Evolutionary conservation across 2,797 vertebrate species (phyloP), one percentile per base, ranked within the genome.

Genomic region (Catostomus latipinnis): DNA sequence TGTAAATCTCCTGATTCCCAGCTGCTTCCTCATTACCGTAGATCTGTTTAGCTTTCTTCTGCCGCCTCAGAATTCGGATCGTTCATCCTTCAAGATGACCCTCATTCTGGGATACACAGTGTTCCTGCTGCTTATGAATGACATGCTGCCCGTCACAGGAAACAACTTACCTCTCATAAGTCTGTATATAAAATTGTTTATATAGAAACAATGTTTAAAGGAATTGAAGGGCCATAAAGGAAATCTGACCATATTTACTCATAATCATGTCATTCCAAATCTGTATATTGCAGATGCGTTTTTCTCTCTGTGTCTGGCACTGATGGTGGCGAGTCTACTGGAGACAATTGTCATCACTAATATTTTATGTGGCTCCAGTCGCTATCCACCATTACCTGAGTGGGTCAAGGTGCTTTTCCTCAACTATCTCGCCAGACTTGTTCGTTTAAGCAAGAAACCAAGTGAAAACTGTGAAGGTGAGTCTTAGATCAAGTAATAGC

Each of bases 11-110:
- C 83, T 95, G 67, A 78, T 95, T 56, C 93, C 91, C 80, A 95
- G 94, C 77, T 88, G 87, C 85, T 95, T 94, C 85, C 92, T 96
- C 74, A 90, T 95, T 79, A 86, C 91, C 1, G 91, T 94, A 5
- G 91, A 96, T n/a, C 89, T 95, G 74, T 90, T 94, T 82, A 95
- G 94, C 87, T 95, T 96, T 88, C 89, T 93, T 79, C 88, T 96
- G 66, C 93, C 93, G 0, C 89, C 90, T 8, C 87, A 94, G 74
- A 90, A n/a, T 0, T 81, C 67, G 7, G 93, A 93, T 77, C 84
- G 91, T 0, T 92, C 91, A 4, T 81, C 93, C 48, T 95, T 95
- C 82, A 95, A 95, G 90, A 94, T 95, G 88, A 95, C 93, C 16
- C 91, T 94, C 22, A 93, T 94, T 65, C 85, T 95, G 84, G 94